Evolutionary conservation across 2,888 invertebrate species (phyloP).

Genomic region (Neoscelio sp.): DNA sequence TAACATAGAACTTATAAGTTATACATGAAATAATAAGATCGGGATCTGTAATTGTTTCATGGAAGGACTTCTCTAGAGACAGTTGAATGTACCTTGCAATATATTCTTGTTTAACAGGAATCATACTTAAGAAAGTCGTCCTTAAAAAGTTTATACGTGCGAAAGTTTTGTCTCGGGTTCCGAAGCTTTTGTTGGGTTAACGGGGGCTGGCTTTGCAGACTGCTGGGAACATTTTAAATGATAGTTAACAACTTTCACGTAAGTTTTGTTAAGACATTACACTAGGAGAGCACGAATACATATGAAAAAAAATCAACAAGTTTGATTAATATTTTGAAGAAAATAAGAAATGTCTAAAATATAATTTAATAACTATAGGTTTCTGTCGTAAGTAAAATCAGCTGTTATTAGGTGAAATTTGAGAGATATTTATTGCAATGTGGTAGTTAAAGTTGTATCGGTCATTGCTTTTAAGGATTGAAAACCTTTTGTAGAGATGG

Average conservation of each 20-base stretch:
- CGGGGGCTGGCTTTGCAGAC: background rate
- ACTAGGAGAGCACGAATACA: conserved; percentile 8
- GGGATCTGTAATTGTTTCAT: conserved; percentile 30
- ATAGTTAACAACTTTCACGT: conserved; percentile 46
- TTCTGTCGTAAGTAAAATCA: too few species aligned
- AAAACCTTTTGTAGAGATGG: too few species aligned
- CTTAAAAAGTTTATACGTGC: conserved; percentile 49
- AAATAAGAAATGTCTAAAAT: too few species aligned
- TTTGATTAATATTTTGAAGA: too few species aligned
- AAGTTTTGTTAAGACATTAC: conserved; percentile 48
- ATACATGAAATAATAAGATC: conserved; percentile 4
- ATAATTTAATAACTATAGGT: too few species aligned
- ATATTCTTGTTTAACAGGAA: conserved; percentile 36
- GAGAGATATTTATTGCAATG: too few species aligned
- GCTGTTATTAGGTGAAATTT: too few species aligned
- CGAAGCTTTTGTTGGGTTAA: conserved; percentile 28
- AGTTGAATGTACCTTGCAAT: conserved; percentile 23
- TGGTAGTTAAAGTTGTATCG: too few species aligned
- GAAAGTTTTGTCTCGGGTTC: conserved; percentile 25
- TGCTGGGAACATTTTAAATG: conserved; percentile 40
- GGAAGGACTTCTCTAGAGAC: conserved; percentile 21
- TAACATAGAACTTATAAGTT: too few species aligned
- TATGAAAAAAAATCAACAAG: conserved; percentile 8
- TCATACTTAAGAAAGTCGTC: conserved; percentile 41
- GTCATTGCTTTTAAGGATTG: too few species aligned